Evolutionary conservation across 23 tunicate species (phyloP).

Genomic region (Aplidium turbinatum): DNA sequence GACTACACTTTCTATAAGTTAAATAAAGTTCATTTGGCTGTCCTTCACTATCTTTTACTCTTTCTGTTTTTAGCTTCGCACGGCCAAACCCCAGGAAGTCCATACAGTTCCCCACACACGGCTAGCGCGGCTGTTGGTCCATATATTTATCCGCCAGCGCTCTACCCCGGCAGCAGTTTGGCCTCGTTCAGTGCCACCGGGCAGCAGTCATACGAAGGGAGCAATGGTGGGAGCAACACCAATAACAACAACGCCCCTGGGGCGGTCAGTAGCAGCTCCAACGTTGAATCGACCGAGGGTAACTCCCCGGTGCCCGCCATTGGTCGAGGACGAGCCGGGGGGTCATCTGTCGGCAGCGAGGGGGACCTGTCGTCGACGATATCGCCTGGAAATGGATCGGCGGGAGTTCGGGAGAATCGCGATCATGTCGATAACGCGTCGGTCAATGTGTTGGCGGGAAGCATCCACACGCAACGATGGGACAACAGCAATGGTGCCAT

Average conservation of each 20-base stretch:
- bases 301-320: slow-evolving; percentile 48
- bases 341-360: slow-evolving; percentile 82
- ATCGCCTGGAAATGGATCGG: slow-evolving; percentile 76
- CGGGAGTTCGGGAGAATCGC: slow-evolving; percentile 60
- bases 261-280: slow-evolving; percentile 11
- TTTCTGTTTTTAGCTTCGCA: slow-evolving; percentile 27
- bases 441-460: background rate
- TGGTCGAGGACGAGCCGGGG: slow-evolving; percentile 66
- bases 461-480: slow-evolving; percentile 37
- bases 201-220: slow-evolving; percentile 43
- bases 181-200: slow-evolving; percentile 38
- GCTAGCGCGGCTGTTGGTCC: slow-evolving; percentile 52
- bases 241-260: slow-evolving; percentile 30
- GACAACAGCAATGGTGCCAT: slow-evolving; percentile 47
- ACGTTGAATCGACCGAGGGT: slow-evolving; percentile 52
- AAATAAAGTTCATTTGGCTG: too few relatives aligned
- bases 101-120: slow-evolving; percentile 43
- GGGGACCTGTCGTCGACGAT: slow-evolving; percentile 72
- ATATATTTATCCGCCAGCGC: slow-evolving; percentile 55
- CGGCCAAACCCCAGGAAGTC: slow-evolving; percentile 42
- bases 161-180: slow-evolving; percentile 49
- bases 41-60: background rate
- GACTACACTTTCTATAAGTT: too few relatives aligned
- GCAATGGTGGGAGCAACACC: background rate
- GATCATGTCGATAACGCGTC: slow-evolving; percentile 12